These are phyloP conservation scores for Stratiolaelaps scimitus DNA, from an alignment of 1,140 invertebrate genomes.

Conservation along the genomic window DNA sequence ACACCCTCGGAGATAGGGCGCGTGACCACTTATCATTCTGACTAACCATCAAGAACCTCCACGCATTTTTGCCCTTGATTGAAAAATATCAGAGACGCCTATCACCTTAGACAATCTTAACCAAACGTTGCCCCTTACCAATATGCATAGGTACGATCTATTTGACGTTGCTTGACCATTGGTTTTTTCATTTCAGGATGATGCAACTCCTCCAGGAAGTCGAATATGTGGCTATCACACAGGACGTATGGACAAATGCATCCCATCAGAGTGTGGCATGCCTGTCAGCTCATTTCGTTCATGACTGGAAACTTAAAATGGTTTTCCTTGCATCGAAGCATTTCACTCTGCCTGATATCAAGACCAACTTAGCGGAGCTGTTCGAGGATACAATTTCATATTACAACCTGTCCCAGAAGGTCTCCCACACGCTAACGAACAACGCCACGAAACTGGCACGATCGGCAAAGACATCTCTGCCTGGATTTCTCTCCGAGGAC, in stretches of 20 bases:
- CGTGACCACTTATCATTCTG: no score
- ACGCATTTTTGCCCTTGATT: no score
- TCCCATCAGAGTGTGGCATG: conserved; percentile 22
- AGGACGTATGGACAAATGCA: conserved; percentile 11
- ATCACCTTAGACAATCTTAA: no score
- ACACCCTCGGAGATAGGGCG: no score
- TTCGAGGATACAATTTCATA: conserved; percentile 24
- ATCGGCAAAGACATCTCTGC: conserved; percentile 18
- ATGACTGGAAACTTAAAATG: conserved; percentile 23
- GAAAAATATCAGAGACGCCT: no score
- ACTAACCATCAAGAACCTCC: no score
- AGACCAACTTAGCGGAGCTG: not conserved
- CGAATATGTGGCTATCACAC: conserved; percentile 13
- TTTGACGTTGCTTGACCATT: no score
- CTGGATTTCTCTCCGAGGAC: conserved; percentile 5
- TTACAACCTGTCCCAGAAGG: conserved; percentile 13
- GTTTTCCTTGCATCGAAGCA: conserved; percentile 20
- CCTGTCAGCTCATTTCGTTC: conserved; percentile 15
- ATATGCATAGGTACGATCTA: no score
- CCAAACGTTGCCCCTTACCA: no score
- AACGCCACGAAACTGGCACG: not conserved
- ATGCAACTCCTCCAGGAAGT: conserved; percentile 14
- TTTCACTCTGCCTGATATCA: conserved; percentile 21
- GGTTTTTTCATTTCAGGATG: conserved; percentile 13
- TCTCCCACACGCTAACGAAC: conserved; percentile 18